A percentile compares a stretch with the other conserved stretches of the same genome.
Conservation (phyloP, 2,113 vertebrate genomes). For the Pavo muticus region DNA sequence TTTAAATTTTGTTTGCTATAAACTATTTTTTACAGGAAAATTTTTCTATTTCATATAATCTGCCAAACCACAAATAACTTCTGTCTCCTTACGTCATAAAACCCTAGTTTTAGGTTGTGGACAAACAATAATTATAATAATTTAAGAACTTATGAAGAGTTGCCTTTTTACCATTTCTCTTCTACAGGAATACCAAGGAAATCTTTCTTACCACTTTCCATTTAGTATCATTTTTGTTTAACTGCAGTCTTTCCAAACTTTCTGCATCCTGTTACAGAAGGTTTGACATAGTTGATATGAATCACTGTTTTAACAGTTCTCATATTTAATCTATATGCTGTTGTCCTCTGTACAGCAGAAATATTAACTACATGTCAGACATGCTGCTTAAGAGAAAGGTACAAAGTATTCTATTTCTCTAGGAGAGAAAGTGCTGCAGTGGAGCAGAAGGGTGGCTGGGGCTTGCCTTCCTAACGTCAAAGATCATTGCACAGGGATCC, state of each 20-base stretch:
- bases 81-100: slow-evolving; percentile 4
- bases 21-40: background rate
- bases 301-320: background rate
- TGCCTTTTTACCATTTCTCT: background rate
- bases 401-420: background rate
- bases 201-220: background rate
- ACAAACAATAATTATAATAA: background rate
- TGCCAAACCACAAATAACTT: slow-evolving; percentile 24
- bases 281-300: background rate
- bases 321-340: background rate
- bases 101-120: background rate
- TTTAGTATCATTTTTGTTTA: background rate
- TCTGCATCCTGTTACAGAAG: background rate
- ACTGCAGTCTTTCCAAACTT: background rate
- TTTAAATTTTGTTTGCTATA: background rate
- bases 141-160: background rate
- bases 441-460: background rate
- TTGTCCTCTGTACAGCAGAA: background rate
- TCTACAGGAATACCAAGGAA: background rate
- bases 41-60: background rate
- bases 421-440: background rate
- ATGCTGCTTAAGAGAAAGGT: background rate
- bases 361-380: background rate
- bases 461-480: background rate
- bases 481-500: background rate